A percentile compares a stretch with the other conserved stretches of the same genome.
Conservation (phyloP, 2,888 invertebrate genomes). For the Parnassius smintheus region DNA sequence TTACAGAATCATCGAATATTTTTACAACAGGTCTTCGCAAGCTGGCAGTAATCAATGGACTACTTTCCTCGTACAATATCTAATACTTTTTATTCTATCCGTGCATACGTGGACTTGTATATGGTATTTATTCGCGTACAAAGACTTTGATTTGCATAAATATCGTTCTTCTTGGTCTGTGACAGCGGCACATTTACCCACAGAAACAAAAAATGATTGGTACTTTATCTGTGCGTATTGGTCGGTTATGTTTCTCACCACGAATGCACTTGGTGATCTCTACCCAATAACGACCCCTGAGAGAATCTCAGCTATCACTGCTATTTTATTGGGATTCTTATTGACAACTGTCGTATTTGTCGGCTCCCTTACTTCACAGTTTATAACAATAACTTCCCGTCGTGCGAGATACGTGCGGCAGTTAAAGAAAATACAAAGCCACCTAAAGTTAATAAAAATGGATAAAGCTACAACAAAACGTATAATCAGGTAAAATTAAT, state of each 20-base stretch:
- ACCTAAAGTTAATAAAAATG: slow-evolving; percentile 68
- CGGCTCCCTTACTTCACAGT: slow-evolving; percentile 74
- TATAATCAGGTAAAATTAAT: slow-evolving; percentile 57
- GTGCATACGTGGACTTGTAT: slow-evolving; percentile 74
- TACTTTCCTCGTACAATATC: slow-evolving; percentile 71
- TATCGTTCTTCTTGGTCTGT: slow-evolving; percentile 65
- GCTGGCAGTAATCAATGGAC: slow-evolving; percentile 76
- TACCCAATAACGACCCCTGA: slow-evolving; percentile 68
- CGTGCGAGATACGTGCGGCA: slow-evolving; percentile 69
- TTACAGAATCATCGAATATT: slow-evolving; percentile 67
- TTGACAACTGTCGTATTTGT: slow-evolving; percentile 75
- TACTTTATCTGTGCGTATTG: slow-evolving; percentile 73
- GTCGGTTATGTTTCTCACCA: slow-evolving; percentile 72
- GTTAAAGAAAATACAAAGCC: slow-evolving; percentile 66
- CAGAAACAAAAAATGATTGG: slow-evolving; percentile 66
- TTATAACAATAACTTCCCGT: slow-evolving; percentile 72
- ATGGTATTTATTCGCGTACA: slow-evolving; percentile 69
- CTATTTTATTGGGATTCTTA: slow-evolving; percentile 67
- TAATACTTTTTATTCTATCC: slow-evolving; percentile 64
- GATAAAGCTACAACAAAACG: slow-evolving; percentile 59
- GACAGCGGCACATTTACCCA: slow-evolving; percentile 58
- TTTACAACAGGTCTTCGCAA: slow-evolving; percentile 65
- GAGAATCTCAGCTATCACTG: slow-evolving; percentile 59
- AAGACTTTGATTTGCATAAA: slow-evolving; percentile 54
- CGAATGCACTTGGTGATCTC: slow-evolving; percentile 70